phyloP scores from a whole-genome alignment of 2,797 vertebrate genomes.

The Phataginus tetradactyla region DNA sequence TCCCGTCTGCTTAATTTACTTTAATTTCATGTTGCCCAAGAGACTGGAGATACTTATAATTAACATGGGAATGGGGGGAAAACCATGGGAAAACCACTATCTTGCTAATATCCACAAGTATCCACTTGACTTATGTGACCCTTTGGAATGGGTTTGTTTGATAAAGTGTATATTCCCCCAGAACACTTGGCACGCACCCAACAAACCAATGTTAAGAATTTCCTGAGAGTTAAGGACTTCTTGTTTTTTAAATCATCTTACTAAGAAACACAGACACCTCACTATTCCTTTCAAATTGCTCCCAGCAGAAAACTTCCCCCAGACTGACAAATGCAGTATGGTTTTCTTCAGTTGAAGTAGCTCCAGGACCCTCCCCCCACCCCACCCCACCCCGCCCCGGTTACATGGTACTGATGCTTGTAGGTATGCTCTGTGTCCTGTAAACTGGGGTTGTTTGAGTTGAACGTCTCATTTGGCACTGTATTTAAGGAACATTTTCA shows the following conservation, averaged over 20 bases:
- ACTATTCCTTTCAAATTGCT: slow-evolving; percentile 19
- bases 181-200: slow-evolving; percentile 75
- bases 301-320: slow-evolving; percentile 16
- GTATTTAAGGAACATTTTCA: not conserved
- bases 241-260: slow-evolving; percentile 67
- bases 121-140: slow-evolving; percentile 80
- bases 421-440: accelerated
- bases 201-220: slow-evolving; percentile 66
- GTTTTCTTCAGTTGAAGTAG: not conserved
- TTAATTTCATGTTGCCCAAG: slow-evolving; percentile 73
- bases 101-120: slow-evolving; percentile 81
- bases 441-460: not conserved
- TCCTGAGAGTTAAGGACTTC: slow-evolving; percentile 68
- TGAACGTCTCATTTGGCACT: not conserved
- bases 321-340: not conserved
- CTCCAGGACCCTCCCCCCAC: not conserved
- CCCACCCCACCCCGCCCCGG: too few relatives aligned
- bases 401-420: accelerated
- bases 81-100: slow-evolving; percentile 80
- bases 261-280: slow-evolving; percentile 59
- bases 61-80: slow-evolving; percentile 69
- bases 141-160: slow-evolving; percentile 73
- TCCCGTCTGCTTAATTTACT: slow-evolving; percentile 25
- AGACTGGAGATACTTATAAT: slow-evolving; percentile 57
- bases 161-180: slow-evolving; percentile 75